A percentile compares a stretch with the other conserved stretches of the same genome.
These are phyloP conservation scores for Bicyclus anynana DNA, from an alignment of 1,140 invertebrate genomes.

Conservation along the genomic window DNA sequence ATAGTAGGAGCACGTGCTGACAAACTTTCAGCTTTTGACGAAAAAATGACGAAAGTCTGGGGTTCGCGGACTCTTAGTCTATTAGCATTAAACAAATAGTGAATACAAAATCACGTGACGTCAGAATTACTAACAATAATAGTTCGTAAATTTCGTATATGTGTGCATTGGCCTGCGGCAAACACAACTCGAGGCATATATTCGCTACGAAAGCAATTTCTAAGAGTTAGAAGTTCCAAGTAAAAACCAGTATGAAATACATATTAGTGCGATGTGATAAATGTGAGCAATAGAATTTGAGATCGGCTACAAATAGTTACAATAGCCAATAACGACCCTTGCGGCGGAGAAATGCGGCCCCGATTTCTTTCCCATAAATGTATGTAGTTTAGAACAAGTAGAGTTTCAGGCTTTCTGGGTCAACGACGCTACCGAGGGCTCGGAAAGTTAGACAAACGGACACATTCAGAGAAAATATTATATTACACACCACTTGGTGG, in stretches of 20 bases:
- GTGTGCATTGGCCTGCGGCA: too few species aligned
- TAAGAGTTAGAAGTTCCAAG: neutral
- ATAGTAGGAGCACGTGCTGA: too few species aligned
- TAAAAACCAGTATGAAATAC: neutral
- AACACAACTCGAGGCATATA: too few species aligned
- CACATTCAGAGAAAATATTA: constrained; percentile 28
- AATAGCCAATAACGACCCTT: constrained; percentile 38
- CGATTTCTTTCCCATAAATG: constrained; percentile 51
- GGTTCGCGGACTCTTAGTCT: too few species aligned
- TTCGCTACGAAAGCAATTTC: too few species aligned
- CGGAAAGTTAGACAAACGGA: constrained; percentile 31
- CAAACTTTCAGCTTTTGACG: too few species aligned
- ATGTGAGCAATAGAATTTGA: constrained; percentile 21
- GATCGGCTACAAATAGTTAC: constrained; percentile 30
- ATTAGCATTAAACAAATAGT: too few species aligned
- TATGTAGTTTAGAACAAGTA: constrained; percentile 37
- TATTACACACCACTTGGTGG: constrained; percentile 15
- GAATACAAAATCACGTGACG: too few species aligned
- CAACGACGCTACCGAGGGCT: constrained; percentile 32
- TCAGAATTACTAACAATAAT: too few species aligned
- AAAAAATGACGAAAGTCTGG: too few species aligned
- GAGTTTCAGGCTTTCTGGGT: constrained; percentile 43
- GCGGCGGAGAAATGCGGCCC: constrained; percentile 40
- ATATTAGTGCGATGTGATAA: neutral
- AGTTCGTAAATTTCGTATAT: too few species aligned